phyloP scores from a whole-genome alignment of 2,797 vertebrate species.

The Bradypodion ventrale region DNA sequence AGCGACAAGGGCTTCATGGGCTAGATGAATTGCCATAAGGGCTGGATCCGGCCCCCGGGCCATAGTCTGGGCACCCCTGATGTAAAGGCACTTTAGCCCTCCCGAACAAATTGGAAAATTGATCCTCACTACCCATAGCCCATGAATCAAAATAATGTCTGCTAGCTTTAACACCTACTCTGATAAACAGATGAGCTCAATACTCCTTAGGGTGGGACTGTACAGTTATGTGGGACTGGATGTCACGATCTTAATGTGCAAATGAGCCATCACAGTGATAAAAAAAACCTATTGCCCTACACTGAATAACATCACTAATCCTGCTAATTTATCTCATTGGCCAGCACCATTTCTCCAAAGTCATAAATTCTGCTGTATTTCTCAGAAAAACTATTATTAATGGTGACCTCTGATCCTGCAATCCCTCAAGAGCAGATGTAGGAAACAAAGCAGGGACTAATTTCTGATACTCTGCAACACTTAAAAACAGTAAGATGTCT shows the following conservation, averaged over 20 bases:
- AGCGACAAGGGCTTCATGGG: too few species aligned
- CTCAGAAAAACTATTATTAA: not conserved
- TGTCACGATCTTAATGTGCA: not conserved
- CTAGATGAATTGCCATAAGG: too few species aligned
- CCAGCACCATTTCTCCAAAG: not conserved
- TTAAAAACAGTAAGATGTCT: not conserved
- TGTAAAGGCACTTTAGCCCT: not conserved
- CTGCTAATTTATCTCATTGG: too few species aligned
- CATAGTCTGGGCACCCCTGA: too few species aligned
- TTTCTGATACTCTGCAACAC: not conserved
- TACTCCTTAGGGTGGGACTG: too few species aligned
- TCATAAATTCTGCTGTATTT: not conserved
- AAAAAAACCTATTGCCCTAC: not conserved
- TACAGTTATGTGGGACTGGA: not conserved
- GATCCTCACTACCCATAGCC: not conserved
- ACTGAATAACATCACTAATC: not conserved
- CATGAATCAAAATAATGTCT: not conserved
- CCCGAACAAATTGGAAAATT: not conserved
- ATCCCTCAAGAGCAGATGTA: not conserved
- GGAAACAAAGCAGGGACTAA: not conserved
- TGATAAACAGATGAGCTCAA: not conserved
- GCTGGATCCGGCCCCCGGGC: too few species aligned
- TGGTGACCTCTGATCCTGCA: not conserved
- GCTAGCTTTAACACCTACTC: not conserved
- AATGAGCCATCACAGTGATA: not conserved